Evolutionary conservation across 1,140 invertebrate genomes (phyloP).

Genomic region (Anagrus nilaparvatae): DNA sequence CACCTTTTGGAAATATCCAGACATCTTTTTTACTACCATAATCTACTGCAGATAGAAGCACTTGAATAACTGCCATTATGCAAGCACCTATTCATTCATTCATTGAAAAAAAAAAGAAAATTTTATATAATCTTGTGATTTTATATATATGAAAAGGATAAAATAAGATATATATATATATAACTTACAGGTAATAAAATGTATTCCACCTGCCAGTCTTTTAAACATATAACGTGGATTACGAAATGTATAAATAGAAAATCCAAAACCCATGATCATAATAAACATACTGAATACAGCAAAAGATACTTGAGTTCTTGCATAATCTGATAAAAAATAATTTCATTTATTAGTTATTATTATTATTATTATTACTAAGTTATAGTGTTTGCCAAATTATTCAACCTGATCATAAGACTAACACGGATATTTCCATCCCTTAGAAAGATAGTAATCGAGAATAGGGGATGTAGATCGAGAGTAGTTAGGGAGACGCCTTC

Average conservation of each 20-base stretch:
- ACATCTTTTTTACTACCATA: constrained; percentile 58
- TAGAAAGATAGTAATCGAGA: too few relatives aligned
- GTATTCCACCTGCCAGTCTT: constrained; percentile 70
- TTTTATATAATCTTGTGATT: too few relatives aligned
- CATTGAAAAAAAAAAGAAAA: not conserved
- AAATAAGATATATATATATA: too few relatives aligned
- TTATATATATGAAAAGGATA: too few relatives aligned
- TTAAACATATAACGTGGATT: constrained; percentile 87
- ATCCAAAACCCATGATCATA: constrained; percentile 69
- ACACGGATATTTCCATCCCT: too few relatives aligned
- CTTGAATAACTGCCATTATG: constrained; percentile 71
- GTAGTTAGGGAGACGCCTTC: too few relatives aligned
- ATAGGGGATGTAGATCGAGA: too few relatives aligned
- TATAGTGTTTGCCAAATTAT: too few relatives aligned
- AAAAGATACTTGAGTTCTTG: constrained; percentile 72
- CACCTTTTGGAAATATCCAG: constrained; percentile 57
- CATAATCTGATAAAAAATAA: constrained; percentile 58
- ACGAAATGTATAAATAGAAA: constrained; percentile 76
- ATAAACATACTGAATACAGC: constrained; percentile 71
- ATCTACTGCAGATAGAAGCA: constrained; percentile 59
- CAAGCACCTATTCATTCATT: constrained; percentile 43
- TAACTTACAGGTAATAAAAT: constrained; percentile 67
- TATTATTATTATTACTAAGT: too few relatives aligned
- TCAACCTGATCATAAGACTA: too few relatives aligned
- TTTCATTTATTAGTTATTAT: too few relatives aligned